These are phyloP conservation scores for Leptobrachium leishanense DNA, from an alignment of 2,113 vertebrate species.

Conservation along the genomic window DNA sequence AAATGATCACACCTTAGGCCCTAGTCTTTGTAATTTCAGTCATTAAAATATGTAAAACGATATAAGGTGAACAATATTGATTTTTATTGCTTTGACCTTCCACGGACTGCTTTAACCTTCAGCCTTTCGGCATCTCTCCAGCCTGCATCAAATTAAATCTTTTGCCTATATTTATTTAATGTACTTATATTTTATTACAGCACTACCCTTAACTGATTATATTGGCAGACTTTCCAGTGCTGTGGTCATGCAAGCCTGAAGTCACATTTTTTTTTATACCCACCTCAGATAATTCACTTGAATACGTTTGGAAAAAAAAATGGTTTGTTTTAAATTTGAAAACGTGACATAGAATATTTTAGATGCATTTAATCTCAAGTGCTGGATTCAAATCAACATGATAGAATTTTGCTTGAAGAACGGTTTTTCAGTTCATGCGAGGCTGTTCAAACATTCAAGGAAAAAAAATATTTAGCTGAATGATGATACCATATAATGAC, in stretches of 20 bases:
- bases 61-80: background rate
- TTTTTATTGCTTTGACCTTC: conserved; percentile 7
- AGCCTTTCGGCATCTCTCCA: background rate
- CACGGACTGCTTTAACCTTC: background rate
- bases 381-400: background rate
- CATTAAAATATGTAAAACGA: background rate
- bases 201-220: background rate
- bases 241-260: background rate
- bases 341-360: background rate
- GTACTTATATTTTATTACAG: conserved; percentile 4
- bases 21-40: too few relatives aligned
- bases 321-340: background rate
- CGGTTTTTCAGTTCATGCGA: background rate
- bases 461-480: background rate
- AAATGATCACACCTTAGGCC: too few relatives aligned
- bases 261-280: background rate
- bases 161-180: conserved; percentile 6
- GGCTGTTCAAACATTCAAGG: background rate
- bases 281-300: background rate
- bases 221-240: background rate
- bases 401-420: background rate
- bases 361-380: background rate
- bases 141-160: background rate
- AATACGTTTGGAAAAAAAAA: background rate
- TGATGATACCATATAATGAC: background rate